Percentiles rank a stretch among this genome's conserved stretches.
phyloP scores from a whole-genome alignment of 2,888 invertebrate genomes.

The Lasioglossum marginatum region DNA sequence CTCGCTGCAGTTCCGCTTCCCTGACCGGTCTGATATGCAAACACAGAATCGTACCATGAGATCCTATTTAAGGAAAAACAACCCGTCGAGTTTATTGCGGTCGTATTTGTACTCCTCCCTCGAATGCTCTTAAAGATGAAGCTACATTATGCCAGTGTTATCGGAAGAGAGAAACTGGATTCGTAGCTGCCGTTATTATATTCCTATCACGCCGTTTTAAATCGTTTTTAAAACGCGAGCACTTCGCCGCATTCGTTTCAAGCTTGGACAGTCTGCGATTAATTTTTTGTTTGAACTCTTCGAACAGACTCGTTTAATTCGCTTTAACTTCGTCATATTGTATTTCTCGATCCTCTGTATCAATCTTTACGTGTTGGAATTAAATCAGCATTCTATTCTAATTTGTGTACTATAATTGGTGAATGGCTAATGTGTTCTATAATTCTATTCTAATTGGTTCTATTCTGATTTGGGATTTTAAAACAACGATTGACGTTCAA shows the following conservation, averaged over 20 bases:
- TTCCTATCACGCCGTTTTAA: not conserved
- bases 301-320: not conserved
- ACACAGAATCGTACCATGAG: conserved; percentile 11
- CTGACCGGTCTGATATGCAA: conserved; percentile 18
- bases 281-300: not conserved
- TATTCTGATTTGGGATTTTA: no score
- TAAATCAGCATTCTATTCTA: no score
- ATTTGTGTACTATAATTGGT: no score
- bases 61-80: conserved; percentile 16
- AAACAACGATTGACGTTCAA: no score
- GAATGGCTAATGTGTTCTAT: no score
- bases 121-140: conserved; percentile 9
- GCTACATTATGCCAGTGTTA: not conserved
- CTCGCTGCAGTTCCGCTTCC: conserved; percentile 8
- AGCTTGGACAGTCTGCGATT: not conserved
- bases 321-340: not conserved
- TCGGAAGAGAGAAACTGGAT: not conserved
- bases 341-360: not conserved
- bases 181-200: not conserved
- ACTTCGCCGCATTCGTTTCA: not conserved
- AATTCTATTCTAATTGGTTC: no score
- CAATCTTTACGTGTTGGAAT: no score
- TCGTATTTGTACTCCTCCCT: conserved; percentile 12
- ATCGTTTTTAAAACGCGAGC: not conserved
- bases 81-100: conserved; percentile 18